phyloP scores from a whole-genome alignment of 2,888 invertebrate genomes.

The Thymelicus sylvestris region DNA sequence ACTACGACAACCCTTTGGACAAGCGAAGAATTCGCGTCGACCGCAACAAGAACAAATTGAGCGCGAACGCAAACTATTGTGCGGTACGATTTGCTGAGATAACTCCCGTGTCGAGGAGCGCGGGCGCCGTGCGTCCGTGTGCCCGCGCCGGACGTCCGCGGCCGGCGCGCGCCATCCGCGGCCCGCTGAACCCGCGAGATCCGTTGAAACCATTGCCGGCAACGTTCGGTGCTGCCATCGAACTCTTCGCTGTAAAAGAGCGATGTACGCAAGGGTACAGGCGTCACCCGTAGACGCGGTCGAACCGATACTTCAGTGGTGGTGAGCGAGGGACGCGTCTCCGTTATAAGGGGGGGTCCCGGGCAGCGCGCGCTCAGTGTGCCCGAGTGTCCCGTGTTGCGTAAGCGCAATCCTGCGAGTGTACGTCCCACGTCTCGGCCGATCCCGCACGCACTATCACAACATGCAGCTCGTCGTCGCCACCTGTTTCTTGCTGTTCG shows the following conservation, averaged over 20 bases:
- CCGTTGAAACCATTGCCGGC: conserved; percentile 52
- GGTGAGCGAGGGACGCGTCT: conserved; percentile 78
- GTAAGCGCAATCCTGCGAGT: conserved; percentile 71
- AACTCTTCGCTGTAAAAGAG: conserved; percentile 44
- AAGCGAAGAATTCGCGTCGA: conserved; percentile 80
- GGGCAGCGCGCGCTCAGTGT: conserved; percentile 82
- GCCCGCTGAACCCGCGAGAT: conserved; percentile 29
- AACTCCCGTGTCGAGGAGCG: conserved; percentile 75
- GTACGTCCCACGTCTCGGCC: conserved; percentile 52
- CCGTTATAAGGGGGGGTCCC: conserved; percentile 82
- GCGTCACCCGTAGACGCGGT: conserved; percentile 55
- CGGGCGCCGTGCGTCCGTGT: conserved; percentile 60
- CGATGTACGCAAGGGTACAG: conserved; percentile 60
- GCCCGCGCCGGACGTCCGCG: conserved; percentile 53
- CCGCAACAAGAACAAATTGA: conserved; percentile 84
- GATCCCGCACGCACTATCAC: conserved; percentile 52
- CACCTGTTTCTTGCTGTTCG: conserved; percentile 81
- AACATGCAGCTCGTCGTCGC: conserved; percentile 82
- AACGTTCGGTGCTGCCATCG: conserved; percentile 39
- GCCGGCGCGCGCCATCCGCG: conserved; percentile 35
- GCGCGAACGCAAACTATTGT: conserved; percentile 81
- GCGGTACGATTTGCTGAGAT: conserved; percentile 81
- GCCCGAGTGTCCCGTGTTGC: conserved; percentile 81
- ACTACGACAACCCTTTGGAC: conserved; percentile 75
- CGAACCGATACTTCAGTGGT: conserved; percentile 57